Percentiles rank a stretch among this genome's conserved stretches.
phyloP scores from a whole-genome alignment of 1,140 invertebrate genomes.

The Macrobrachium rosenbergii region DNA sequence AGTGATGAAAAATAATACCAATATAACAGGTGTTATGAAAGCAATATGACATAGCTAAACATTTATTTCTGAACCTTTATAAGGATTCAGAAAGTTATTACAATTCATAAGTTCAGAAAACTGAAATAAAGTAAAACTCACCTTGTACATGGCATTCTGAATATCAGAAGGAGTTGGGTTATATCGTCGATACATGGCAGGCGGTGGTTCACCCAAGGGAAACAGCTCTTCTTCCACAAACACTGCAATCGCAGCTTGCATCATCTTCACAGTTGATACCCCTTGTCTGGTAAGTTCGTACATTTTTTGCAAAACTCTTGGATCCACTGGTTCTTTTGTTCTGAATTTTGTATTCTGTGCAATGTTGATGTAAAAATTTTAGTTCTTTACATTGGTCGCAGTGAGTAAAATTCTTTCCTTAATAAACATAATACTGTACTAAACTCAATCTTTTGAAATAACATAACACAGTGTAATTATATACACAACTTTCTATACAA shows the following conservation, averaged over 20 bases:
- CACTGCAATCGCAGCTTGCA: constrained; percentile 41
- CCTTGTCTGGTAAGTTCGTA: constrained; percentile 52
- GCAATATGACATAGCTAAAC: no score
- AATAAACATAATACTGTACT: no score
- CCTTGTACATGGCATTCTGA: constrained; percentile 64
- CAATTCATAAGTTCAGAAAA: neutral
- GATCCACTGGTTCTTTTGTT: constrained; percentile 60
- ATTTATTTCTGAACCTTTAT: no score
- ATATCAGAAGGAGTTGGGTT: constrained; percentile 61
- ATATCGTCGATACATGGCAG: constrained; percentile 58
- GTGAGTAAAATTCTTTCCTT: neutral
- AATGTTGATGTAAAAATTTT: neutral
- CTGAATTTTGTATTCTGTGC: constrained; percentile 44
- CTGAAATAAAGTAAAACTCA: neutral
- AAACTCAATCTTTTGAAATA: no score
- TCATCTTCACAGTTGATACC: constrained; percentile 45
- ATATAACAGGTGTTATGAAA: no score
- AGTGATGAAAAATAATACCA: no score
- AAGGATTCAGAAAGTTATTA: neutral
- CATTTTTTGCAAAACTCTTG: constrained; percentile 54
- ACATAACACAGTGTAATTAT: no score
- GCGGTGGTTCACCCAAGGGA: constrained; percentile 45
- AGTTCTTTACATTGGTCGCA: neutral
- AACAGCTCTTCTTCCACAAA: constrained; percentile 50
- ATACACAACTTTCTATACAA: no score